phyloP scores from a whole-genome alignment of 2,113 vertebrate genomes.

The Lipophrys pholis region DNA sequence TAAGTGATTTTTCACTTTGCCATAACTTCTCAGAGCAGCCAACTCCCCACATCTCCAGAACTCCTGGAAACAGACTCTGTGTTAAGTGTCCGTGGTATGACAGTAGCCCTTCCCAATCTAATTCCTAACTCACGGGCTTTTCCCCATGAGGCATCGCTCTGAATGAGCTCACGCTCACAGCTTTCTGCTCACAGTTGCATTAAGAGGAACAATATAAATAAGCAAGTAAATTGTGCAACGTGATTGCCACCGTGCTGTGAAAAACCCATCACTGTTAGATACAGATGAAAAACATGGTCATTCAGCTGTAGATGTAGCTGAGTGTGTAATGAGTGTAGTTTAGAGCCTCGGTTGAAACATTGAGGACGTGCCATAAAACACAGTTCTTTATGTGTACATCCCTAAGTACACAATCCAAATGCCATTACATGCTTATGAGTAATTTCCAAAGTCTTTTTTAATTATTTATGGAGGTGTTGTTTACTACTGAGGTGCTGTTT shows the following conservation, averaged over 20 bases:
- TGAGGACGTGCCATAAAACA: neutral
- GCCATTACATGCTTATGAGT: neutral
- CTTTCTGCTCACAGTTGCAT: too few species aligned
- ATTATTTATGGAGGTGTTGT: neutral
- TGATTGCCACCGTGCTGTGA: neutral
- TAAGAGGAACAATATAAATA: conserved; percentile 1
- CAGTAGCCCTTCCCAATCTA: conserved; percentile 26
- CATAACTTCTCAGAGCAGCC: neutral
- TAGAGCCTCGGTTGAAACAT: neutral
- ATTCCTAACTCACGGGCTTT: neutral
- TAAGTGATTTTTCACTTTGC: neutral
- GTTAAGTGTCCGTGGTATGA: conserved; percentile 28
- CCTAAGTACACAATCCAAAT: neutral
- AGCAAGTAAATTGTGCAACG: neutral
- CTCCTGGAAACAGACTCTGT: neutral
- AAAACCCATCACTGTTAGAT: neutral
- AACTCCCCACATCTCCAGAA: neutral
- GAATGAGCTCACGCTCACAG: too few species aligned
- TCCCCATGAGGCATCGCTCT: too few species aligned
- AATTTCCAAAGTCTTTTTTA: neutral
- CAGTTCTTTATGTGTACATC: neutral
- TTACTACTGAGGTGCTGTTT: neutral
- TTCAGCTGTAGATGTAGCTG: neutral
- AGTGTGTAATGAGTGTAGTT: neutral
- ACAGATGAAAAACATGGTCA: neutral